Evolutionary conservation across 2,888 invertebrate genomes (phyloP).

Genomic region (Gymnoscelis rufifasciata): DNA sequence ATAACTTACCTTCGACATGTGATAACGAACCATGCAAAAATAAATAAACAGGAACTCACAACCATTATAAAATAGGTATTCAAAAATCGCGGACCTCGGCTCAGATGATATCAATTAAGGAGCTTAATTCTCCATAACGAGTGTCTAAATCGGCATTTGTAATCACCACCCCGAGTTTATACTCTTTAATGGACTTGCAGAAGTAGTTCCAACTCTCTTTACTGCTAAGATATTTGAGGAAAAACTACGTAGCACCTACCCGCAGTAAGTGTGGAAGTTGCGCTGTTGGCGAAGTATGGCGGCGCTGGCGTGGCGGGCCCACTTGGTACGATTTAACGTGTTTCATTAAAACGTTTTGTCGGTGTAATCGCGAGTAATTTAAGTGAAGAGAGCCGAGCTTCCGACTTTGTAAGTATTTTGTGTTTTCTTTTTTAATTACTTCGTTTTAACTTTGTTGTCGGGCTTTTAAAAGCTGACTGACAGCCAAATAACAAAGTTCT

Average conservation of each 20-base stretch:
- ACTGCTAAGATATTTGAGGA: conserved; percentile 77
- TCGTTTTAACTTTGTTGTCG: conserved; percentile 78
- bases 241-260: conserved; percentile 71
- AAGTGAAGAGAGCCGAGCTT: conserved; percentile 77
- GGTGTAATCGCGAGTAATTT: conserved; percentile 79
- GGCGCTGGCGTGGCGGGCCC: conserved; percentile 52
- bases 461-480: conserved; percentile 77
- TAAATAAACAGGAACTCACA: too few species aligned
- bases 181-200: conserved; percentile 75
- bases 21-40: too few species aligned
- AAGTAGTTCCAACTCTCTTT: conserved; percentile 77
- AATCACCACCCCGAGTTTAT: conserved; percentile 72
- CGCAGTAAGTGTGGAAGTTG: conserved; percentile 71
- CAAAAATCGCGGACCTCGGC: conserved; percentile 6
- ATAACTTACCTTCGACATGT: too few species aligned
- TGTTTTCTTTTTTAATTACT: conserved; percentile 79
- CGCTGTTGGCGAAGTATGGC: conserved; percentile 67
- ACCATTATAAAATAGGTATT: too few species aligned
- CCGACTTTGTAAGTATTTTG: conserved; percentile 79
- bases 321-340: conserved; percentile 76
- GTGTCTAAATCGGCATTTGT: conserved; percentile 72
- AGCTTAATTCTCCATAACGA: conserved; percentile 62
- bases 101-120: conserved; percentile 63
- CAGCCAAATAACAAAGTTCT: conserved; percentile 76
- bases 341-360: conserved; percentile 78